A percentile compares a stretch with the other conserved stretches of the same genome.
These are phyloP conservation scores for Periparus ater DNA, from an alignment of 2,797 vertebrate species.

Conservation along the genomic window DNA sequence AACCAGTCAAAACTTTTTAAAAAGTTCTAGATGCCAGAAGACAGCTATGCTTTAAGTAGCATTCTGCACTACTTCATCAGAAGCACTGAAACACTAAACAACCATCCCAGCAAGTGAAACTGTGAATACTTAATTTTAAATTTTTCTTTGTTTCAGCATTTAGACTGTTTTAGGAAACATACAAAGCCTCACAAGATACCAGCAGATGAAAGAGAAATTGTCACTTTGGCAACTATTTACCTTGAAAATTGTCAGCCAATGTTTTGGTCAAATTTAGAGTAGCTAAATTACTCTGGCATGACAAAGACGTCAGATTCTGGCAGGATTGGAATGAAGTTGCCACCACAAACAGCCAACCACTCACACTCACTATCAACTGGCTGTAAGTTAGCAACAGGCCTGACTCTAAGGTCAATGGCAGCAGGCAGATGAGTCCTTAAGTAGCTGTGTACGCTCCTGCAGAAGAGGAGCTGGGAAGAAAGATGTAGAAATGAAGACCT, in stretches of 20 bases:
- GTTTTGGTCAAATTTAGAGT: background rate
- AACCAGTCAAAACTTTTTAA: background rate
- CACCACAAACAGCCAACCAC: background rate
- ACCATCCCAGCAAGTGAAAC: background rate
- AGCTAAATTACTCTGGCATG: background rate
- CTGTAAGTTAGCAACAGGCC: background rate
- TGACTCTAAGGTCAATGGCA: background rate
- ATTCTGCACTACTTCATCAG: background rate
- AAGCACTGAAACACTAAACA: background rate
- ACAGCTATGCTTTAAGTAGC: background rate
- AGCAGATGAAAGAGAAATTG: background rate
- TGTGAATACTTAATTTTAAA: background rate
- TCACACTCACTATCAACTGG: background rate
- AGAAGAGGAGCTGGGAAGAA: background rate
- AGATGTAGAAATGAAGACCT: background rate
- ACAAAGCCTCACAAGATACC: background rate
- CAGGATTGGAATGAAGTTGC: background rate
- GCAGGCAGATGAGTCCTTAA: background rate
- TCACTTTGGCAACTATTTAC: background rate
- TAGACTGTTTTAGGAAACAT: background rate
- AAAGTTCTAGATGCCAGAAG: background rate
- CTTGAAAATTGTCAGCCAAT: background rate
- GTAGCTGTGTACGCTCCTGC: background rate
- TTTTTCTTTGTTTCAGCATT: background rate
- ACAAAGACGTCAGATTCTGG: background rate